Base-by-base conservation (phyloP, 2,888 invertebrate species). In the Eilema depressum region DNA sequence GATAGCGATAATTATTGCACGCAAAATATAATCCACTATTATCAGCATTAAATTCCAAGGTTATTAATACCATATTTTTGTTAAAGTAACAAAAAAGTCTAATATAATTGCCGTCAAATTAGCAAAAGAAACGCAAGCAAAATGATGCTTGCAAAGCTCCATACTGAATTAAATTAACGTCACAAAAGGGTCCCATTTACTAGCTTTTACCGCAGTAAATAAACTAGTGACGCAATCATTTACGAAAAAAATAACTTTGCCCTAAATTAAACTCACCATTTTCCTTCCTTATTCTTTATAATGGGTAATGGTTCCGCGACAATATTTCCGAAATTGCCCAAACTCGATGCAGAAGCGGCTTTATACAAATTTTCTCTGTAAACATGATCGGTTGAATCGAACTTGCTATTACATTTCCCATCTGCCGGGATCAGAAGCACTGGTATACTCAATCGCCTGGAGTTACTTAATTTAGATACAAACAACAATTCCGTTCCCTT, bases 231-330 rank as follows among this genome's bases (percentile, higher is more conserved):
- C n/a, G 11, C 25, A 59, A 28, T 30, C 26, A 7, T 25, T 37
- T 7, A 47, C 47, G 47, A 20, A 47, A 47, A 20, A 47, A 5
- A 47, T 20, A n/a, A 66, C 25, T 59, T 63, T 56, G 57, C 57
- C 11, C 20, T 30, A 10, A 59, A 65, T 66, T 14, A 66, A 4
- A 76, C 87, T 81, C 91, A 93, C 96, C 96, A 95, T 91, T 95
- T 95, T 33, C 95, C 95, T 71, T 94, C 93, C 73, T 94, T 95
- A 71, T 95, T 94, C 85, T 94, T 95, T 69, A 93, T 94, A 70
- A 95, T 93, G 7, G 95, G 94, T 92, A 95, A 91, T 0, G 95
- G 95, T 77, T 92, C 95, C 0, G 89, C 94, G 2, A 88, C 93
- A 25, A 94, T 91, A 61, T 83, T 91, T 0, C 94, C 94, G 33